Conservation (phyloP, 2,888 invertebrate genomes). For the Ophonus ardosiacus region DNA sequence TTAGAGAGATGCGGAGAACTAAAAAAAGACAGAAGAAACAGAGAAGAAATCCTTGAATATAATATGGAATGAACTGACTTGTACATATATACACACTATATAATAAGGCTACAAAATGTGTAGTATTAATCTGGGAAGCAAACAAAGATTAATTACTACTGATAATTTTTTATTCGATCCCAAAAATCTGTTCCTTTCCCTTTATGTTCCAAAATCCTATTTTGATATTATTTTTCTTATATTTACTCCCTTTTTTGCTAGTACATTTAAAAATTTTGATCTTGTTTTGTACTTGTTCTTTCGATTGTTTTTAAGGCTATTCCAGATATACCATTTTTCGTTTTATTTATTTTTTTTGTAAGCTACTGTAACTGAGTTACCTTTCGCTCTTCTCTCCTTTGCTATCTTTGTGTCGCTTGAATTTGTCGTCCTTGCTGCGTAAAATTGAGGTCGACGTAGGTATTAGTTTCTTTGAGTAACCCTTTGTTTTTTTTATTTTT, state of each 20-base stretch:
- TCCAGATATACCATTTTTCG: background rate
- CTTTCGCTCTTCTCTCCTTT: slow-evolving; percentile 1
- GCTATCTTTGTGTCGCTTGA: slow-evolving; percentile 9
- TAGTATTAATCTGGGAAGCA: too few relatives aligned
- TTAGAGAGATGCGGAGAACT: too few relatives aligned
- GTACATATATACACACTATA: too few relatives aligned
- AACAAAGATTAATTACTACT: too few relatives aligned
- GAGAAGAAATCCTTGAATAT: too few relatives aligned
- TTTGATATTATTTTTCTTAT: background rate
- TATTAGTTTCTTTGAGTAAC: background rate
- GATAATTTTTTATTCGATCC: too few relatives aligned
- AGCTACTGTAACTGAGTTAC: background rate
- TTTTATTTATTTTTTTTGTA: slow-evolving; percentile 15
- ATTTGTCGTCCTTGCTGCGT: slow-evolving; percentile 17
- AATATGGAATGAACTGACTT: too few relatives aligned
- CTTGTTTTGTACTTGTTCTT: background rate
- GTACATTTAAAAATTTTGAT: background rate
- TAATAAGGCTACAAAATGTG: too few relatives aligned
- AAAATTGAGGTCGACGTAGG: slow-evolving; percentile 4
- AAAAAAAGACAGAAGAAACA: too few relatives aligned
- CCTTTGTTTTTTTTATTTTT: slow-evolving; percentile 6
- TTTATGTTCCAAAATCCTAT: background rate
- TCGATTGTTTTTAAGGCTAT: background rate
- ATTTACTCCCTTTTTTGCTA: too few relatives aligned
- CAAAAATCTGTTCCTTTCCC: background rate